Base-by-base conservation (phyloP, 2,113 vertebrate species). In the Nibea albiflora region DNA sequence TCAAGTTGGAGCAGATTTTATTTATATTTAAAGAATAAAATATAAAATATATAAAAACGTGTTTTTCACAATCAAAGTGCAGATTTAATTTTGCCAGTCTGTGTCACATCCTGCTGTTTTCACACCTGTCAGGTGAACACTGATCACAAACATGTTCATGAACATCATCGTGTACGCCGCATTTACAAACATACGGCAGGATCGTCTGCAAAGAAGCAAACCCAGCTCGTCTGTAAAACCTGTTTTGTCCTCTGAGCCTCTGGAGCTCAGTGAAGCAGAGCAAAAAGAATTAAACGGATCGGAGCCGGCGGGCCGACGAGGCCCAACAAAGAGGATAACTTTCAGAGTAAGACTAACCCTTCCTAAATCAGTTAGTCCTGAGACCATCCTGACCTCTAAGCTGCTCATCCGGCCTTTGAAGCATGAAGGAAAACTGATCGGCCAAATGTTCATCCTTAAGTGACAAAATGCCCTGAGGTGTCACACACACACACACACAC, bases 341-440 rank as follows among this genome's bases (percentile, higher is more conserved):
- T 89, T 86, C 87, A 91, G 84, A 56, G 71, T n/a, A 71, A 83
- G 83, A 78, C 87, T 71, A 69, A 84, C 81, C 71, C 80, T 83
- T 81, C 84, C 76, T 87, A 81, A 89, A 92, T 78, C 90, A 92
- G 91, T 91, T 87, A 89, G 89, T 90, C 77, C 87, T 69, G 83
- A 81, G 19, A 73, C 75, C 53, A 11, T 39, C 73, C 80, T 91
- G 81, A 85, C 82, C 76, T 17, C 81, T 76, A 19, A 91, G 70
- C 90, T 85, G 80, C 85, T 92, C 86, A 90, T 78, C 91, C 73
- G 73, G 75, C 80, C 90, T 91, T 89, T 92, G 89, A 92, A 88
- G 85, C 35, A 83, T 73, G 85, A 73, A 73, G 73, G 88, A 78
- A 82, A 83, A 86, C 77, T 2, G 78, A 87, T 87, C 65, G 22